These are phyloP conservation scores for Atta texana DNA, from an alignment of 1,140 invertebrate genomes.

Conservation along the genomic window DNA sequence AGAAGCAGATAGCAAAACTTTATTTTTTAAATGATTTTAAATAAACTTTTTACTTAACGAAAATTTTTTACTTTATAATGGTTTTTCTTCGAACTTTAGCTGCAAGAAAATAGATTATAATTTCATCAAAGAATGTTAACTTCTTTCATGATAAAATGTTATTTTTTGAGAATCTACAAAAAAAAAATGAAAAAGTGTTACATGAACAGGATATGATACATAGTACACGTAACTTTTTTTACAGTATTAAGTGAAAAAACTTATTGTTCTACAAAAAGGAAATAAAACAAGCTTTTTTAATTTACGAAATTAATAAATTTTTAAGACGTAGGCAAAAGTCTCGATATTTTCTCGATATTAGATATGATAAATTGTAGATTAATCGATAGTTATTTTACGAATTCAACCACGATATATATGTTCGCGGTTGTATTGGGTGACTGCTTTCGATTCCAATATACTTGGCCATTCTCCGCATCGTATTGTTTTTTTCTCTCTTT, in stretches of 20 bases:
- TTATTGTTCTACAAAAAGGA: neutral
- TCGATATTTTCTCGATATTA: constrained; percentile 26
- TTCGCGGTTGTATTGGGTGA: constrained; percentile 19
- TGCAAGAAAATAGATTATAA: neutral
- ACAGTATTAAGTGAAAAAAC: neutral
- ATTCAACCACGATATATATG: constrained; percentile 22
- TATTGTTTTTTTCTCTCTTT: constrained; percentile 42
- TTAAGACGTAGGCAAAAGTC: neutral
- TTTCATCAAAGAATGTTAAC: neutral
- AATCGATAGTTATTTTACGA: constrained; percentile 44
- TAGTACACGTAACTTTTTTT: neutral
- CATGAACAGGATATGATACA: neutral
- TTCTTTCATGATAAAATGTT: neutral
- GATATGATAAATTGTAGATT: constrained; percentile 35
- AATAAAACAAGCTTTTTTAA: neutral
- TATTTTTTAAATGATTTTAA: neutral
- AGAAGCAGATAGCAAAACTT: neutral
- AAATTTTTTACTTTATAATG: constrained; percentile 17
- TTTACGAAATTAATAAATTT: neutral
- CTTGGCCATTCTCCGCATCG: constrained; percentile 20
- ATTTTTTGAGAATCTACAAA: constrained; percentile 13
- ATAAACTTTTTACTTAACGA: constrained; percentile 29
- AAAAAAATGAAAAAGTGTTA: neutral
- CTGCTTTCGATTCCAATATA: constrained; percentile 36
- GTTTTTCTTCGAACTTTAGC: constrained; percentile 1